These are phyloP conservation scores for Diachrysia chrysitis DNA, from an alignment of 2,888 invertebrate species.

Conservation along the genomic window DNA sequence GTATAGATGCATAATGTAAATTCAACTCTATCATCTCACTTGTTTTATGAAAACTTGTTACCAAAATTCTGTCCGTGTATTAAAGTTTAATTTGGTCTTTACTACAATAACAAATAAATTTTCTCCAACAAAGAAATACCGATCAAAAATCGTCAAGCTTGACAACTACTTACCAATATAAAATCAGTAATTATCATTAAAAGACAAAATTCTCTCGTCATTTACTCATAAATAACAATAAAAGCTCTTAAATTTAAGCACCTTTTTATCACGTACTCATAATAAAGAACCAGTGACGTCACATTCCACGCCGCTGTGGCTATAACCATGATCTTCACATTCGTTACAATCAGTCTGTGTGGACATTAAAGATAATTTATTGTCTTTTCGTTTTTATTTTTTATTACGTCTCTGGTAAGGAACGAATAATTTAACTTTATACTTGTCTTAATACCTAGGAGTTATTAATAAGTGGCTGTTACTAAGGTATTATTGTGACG, in stretches of 20 bases:
- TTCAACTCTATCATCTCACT: background rate
- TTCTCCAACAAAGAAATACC: background rate
- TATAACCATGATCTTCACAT: background rate
- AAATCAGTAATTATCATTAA: background rate
- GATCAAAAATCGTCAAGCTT: background rate
- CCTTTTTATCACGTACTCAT: background rate
- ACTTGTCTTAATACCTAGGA: background rate
- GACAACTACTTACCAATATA: background rate
- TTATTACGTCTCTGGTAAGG: background rate
- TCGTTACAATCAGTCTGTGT: background rate
- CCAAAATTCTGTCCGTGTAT: too few species aligned
- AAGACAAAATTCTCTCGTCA: background rate
- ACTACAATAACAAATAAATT: background rate
- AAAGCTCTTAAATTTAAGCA: background rate
- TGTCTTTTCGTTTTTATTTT: background rate
- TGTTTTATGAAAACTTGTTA: too few species aligned
- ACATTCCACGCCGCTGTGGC: background rate
- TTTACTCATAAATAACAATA: background rate
- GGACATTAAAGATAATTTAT: background rate
- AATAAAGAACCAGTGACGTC: slow-evolving; percentile 3
- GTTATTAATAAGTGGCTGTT: background rate
- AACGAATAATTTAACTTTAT: background rate
- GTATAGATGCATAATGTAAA: too few species aligned
- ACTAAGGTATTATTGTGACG: background rate
- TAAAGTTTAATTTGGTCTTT: too few species aligned